phyloP scores from a whole-genome alignment of 2,113 vertebrate species.

The Sclerurus mexicanus region DNA sequence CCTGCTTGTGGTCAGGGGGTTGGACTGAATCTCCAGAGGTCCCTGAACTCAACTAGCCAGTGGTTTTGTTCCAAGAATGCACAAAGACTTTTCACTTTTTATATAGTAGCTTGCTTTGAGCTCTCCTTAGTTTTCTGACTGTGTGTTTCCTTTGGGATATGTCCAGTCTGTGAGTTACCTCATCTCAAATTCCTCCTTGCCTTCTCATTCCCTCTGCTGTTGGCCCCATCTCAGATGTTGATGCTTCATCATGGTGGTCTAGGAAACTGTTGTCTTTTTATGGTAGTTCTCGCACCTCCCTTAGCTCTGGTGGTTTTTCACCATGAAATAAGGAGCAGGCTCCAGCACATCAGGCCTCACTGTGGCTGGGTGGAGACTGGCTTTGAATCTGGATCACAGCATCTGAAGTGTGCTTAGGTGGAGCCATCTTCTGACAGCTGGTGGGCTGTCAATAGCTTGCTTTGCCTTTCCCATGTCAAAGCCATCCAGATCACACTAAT shows the following conservation, averaged over 20 bases:
- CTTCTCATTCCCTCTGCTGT: neutral
- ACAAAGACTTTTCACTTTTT: neutral
- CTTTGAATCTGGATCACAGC: neutral
- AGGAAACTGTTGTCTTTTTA: neutral
- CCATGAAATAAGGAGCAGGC: neutral
- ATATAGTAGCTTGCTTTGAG: neutral
- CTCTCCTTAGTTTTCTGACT: neutral
- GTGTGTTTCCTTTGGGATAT: neutral
- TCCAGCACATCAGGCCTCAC: neutral
- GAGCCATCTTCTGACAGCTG: neutral
- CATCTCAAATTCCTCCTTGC: neutral
- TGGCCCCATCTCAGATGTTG: rapidly evolving
- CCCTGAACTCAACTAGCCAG: neutral
- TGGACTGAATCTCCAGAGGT: neutral
- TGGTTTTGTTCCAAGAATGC: neutral
- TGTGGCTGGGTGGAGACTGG: neutral
- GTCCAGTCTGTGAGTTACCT: neutral
- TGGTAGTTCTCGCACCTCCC: neutral
- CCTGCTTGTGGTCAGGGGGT: neutral
- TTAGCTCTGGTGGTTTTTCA: neutral
- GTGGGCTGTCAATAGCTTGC: neutral
- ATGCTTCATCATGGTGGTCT: neutral
- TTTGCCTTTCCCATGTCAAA: neutral
- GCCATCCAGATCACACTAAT: neutral
- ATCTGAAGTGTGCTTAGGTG: neutral